A percentile compares a stretch with the other conserved stretches of the same genome.
phyloP scores from a whole-genome alignment of 2,888 invertebrate species.

The Acronicta leporina region DNA sequence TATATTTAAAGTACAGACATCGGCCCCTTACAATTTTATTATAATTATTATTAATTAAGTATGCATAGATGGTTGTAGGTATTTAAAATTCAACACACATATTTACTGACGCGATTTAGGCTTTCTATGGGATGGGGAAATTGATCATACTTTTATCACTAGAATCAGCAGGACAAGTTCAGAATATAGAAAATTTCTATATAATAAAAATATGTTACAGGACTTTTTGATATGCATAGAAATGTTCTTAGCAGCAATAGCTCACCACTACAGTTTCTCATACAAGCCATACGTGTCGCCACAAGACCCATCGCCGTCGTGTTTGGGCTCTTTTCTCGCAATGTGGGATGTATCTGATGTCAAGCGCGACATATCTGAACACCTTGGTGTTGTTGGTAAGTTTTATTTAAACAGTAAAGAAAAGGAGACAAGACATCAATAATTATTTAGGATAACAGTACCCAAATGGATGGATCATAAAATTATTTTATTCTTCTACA shows the following conservation, averaged over 20 bases:
- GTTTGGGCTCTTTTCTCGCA: slow-evolving; percentile 94
- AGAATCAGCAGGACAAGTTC: no score
- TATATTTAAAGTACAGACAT: no score
- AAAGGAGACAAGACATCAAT: no score
- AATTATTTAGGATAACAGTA: no score
- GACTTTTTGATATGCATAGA: slow-evolving; percentile 99
- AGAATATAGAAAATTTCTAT: no score
- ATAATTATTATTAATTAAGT: no score
- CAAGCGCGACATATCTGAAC: slow-evolving; percentile 96
- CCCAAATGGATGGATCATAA: no score
- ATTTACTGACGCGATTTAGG: no score
- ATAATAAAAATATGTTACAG: slow-evolving; percentile 83
- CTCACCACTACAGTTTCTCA: slow-evolving; percentile 98
- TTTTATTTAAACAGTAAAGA: no score
- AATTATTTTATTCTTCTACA: slow-evolving; percentile 57
- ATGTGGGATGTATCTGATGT: slow-evolving; percentile 99
- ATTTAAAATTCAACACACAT: no score
- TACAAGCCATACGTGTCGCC: slow-evolving; percentile 93
- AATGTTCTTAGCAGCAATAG: slow-evolving; percentile 98
- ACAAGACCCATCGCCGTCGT: slow-evolving; percentile 86
- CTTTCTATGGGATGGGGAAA: neutral
- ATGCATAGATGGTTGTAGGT: no score
- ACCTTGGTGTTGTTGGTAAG: slow-evolving; percentile 96
- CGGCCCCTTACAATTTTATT: no score
- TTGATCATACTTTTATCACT: neutral